Percentiles rank a stretch among this genome's conserved stretches.
Evolutionary conservation across 2,113 vertebrate species (phyloP).

Genomic region (Carassius gibelio): DNA sequence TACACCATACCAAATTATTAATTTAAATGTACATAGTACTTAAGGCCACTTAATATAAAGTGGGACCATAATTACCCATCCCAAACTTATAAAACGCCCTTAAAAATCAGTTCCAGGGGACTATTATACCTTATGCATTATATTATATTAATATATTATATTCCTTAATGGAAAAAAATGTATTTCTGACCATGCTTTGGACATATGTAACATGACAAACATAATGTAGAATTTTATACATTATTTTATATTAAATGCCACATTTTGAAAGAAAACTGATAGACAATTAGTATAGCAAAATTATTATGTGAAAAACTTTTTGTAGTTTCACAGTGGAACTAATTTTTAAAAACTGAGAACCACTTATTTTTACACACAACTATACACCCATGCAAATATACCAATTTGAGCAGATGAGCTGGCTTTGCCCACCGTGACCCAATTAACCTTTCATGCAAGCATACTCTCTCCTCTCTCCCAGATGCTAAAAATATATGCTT

Average conservation of each 20-base stretch:
- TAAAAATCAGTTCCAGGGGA: no score
- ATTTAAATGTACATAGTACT: no score
- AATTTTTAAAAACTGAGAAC: neutral
- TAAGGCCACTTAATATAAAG: no score
- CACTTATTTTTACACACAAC: neutral
- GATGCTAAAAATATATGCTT: constrained; percentile 60
- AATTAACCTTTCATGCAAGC: constrained; percentile 60
- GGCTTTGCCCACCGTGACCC: constrained; percentile 41
- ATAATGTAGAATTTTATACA: neutral
- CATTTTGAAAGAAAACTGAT: neutral
- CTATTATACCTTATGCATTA: no score
- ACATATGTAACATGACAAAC: neutral
- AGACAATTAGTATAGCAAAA: neutral
- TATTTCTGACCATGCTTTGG: neutral
- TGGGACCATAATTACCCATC: no score
- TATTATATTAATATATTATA: no score
- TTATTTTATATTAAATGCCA: neutral
- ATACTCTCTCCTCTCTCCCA: neutral
- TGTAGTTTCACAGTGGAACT: neutral
- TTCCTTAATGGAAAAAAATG: no score
- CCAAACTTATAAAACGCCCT: no score
- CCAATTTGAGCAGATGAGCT: constrained; percentile 10
- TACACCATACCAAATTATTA: no score
- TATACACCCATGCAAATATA: neutral
- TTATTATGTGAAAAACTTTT: neutral